A percentile compares a stretch with the other conserved stretches of the same genome.
phyloP scores from a whole-genome alignment of 2,888 invertebrate genomes.

The Seira musarum region DNA sequence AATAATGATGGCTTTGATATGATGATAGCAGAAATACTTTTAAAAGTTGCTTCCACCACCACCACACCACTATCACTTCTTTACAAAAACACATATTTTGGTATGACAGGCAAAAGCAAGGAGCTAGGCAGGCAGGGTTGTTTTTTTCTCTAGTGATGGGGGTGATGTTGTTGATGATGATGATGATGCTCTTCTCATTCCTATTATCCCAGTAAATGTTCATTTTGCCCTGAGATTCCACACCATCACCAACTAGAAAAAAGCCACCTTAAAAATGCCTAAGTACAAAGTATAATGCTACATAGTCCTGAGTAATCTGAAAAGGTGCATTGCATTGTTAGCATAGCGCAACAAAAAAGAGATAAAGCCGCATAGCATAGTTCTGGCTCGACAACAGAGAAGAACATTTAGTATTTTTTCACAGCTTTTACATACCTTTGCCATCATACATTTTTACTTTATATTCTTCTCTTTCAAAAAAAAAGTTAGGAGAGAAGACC shows the following conservation, averaged over 20 bases:
- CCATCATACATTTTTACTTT: neutral
- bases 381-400: neutral
- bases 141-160: neutral
- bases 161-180: too few species aligned
- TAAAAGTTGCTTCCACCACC: neutral
- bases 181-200: neutral
- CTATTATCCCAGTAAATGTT: slow-evolving; percentile 8
- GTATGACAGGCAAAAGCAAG: neutral
- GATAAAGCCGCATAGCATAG: slow-evolving; percentile 40
- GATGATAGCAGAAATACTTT: neutral
- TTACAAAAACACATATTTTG: neutral
- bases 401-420: neutral
- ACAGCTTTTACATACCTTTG: neutral
- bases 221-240: slow-evolving; percentile 4
- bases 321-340: slow-evolving; percentile 25
- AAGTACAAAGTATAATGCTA: neutral
- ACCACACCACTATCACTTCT: neutral
- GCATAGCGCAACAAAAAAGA: slow-evolving; percentile 29
- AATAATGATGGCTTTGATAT: slow-evolving; percentile 3
- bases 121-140: neutral
- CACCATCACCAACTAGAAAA: neutral
- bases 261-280: neutral
- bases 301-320: neutral
- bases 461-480: slow-evolving; percentile 19
- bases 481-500: slow-evolving; percentile 28